Evolutionary conservation across 2,888 invertebrate genomes (phyloP).

Genomic region (Eupeodes latifasciatus): DNA sequence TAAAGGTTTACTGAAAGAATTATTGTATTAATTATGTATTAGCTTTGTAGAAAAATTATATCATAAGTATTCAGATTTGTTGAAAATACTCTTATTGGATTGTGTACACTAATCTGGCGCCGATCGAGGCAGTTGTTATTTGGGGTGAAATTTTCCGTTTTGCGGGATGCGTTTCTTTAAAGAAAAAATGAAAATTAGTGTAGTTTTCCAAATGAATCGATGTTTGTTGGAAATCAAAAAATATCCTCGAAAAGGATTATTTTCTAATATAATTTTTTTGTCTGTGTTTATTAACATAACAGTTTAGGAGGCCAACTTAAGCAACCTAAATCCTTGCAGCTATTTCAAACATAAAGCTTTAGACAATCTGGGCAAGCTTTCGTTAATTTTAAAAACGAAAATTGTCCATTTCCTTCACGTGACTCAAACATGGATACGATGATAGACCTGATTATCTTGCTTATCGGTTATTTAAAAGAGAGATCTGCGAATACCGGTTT

Average conservation of each 20-base stretch:
- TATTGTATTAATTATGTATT: conserved; percentile 56
- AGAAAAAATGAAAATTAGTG: conserved; percentile 44
- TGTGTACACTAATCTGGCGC: conserved; percentile 41
- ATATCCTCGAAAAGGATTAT: background rate
- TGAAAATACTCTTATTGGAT: background rate
- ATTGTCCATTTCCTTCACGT: too few relatives aligned
- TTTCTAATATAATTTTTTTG: background rate
- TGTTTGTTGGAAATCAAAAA: background rate
- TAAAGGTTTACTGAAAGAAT: conserved; percentile 64
- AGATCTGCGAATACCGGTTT: too few relatives aligned
- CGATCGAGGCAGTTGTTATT: conserved; percentile 54
- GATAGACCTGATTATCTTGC: too few relatives aligned
- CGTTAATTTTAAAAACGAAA: too few relatives aligned
- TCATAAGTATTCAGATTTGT: conserved; percentile 12
- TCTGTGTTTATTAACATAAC: background rate
- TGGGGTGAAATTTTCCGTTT: conserved; percentile 48
- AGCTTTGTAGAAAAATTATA: conserved; percentile 20
- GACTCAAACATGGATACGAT: too few relatives aligned
- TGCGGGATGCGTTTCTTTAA: conserved; percentile 54
- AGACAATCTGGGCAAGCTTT: too few relatives aligned
- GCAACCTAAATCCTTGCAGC: too few relatives aligned
- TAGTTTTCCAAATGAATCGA: conserved; percentile 4
- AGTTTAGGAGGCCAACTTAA: too few relatives aligned
- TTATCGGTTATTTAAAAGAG: too few relatives aligned
- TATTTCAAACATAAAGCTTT: too few relatives aligned